Percentiles rank a stretch among this genome's conserved stretches.
phyloP scores from a whole-genome alignment of 2,113 vertebrate genomes.

The Oryzias woworae region DNA sequence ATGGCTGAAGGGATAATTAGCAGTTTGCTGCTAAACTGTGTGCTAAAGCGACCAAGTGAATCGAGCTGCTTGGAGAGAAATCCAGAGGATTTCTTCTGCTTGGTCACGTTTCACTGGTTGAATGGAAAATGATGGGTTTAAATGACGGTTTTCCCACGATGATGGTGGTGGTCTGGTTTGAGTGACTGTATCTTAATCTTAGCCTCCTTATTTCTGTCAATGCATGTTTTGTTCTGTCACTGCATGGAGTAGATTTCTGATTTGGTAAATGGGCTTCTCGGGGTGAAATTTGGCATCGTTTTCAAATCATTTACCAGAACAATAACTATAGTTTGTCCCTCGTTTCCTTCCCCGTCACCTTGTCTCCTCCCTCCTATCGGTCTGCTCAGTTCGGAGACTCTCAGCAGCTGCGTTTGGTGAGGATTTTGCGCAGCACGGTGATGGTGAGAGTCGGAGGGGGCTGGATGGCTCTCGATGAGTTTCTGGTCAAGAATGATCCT shows the following conservation, averaged over 20 bases:
- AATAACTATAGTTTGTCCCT: background rate
- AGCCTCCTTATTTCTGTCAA: background rate
- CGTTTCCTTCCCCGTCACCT: background rate
- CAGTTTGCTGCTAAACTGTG: conserved; percentile 38
- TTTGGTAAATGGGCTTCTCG: conserved; percentile 21
- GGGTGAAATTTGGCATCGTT: conserved; percentile 28
- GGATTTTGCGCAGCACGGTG: conserved; percentile 96
- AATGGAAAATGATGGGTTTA: conserved; percentile 4
- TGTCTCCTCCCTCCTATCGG: background rate
- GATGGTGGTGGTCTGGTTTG: background rate
- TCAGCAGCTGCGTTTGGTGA: conserved; percentile 97
- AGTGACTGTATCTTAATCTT: conserved; percentile 20
- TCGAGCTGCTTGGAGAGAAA: conserved; percentile 36
- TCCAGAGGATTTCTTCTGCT: conserved; percentile 17
- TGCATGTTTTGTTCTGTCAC: conserved; percentile 41
- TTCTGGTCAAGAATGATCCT: conserved; percentile 96
- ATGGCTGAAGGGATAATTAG: conserved; percentile 48
- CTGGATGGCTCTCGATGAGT: conserved; percentile 99
- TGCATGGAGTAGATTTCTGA: conserved; percentile 66
- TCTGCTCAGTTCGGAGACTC: conserved; percentile 91
- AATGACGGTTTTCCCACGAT: background rate
- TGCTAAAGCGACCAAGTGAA: conserved; percentile 44
- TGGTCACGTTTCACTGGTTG: conserved; percentile 38
- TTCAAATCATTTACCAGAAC: background rate
- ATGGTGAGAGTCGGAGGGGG: conserved; percentile 98